Percentiles rank a stretch among this genome's conserved stretches.
Evolutionary conservation across 2,888 invertebrate species (phyloP).

Genomic region (Tachystola acroxantha): DNA sequence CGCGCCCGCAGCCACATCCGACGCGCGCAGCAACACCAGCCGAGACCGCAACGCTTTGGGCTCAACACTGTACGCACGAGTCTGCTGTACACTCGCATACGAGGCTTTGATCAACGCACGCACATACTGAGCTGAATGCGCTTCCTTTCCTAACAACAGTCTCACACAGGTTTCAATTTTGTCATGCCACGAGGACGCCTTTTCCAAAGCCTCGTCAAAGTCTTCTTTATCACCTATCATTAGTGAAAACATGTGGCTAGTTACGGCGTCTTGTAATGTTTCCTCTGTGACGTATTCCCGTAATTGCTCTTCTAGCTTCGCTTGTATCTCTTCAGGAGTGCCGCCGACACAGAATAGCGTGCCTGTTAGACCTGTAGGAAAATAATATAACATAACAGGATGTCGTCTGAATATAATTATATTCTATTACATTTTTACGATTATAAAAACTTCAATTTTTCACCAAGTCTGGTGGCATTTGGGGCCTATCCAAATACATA

Average conservation of each 20-base stretch:
- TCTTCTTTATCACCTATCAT: slow-evolving; percentile 23
- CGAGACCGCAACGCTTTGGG: slow-evolving; percentile 27
- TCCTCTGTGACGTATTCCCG: slow-evolving; percentile 24
- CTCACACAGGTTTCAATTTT: slow-evolving; percentile 33
- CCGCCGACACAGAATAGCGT: slow-evolving; percentile 47
- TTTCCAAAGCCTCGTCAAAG: slow-evolving; percentile 17
- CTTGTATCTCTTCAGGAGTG: slow-evolving; percentile 33
- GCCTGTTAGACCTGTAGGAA: slow-evolving; percentile 37
- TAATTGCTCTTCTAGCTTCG: slow-evolving; percentile 28
- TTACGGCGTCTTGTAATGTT: slow-evolving; percentile 35
- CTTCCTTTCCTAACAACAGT: slow-evolving; percentile 33
- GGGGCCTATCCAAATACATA: too few species aligned
- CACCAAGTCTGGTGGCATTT: too few species aligned
- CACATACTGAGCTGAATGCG: slow-evolving; percentile 45
- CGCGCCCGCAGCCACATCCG: neutral
- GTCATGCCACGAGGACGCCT: slow-evolving; percentile 22
- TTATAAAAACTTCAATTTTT: too few species aligned
- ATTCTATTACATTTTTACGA: too few species aligned
- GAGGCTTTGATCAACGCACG: slow-evolving; percentile 33
- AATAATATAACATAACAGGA: too few species aligned
- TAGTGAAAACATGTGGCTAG: slow-evolving; percentile 38
- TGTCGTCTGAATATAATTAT: too few species aligned
- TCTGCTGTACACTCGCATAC: slow-evolving; percentile 25
- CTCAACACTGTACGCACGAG: slow-evolving; percentile 16
- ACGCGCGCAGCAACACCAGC: slow-evolving; percentile 28